Evolutionary conservation across 2,797 vertebrate species (phyloP), one percentile per base, ranked within the genome.

Genomic region (Hypotaenidia philippensis): DNA sequence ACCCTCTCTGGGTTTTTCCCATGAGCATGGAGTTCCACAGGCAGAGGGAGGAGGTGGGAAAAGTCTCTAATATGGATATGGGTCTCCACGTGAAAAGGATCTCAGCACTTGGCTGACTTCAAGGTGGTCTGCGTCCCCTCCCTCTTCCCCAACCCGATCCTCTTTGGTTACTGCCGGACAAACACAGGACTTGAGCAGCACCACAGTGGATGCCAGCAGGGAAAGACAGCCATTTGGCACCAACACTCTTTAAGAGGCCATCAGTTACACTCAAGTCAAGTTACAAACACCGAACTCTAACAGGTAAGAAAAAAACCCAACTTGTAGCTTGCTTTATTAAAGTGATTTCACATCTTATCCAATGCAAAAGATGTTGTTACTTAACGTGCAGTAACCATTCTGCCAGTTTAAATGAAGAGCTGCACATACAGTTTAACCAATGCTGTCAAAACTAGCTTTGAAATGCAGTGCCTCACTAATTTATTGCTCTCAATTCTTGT

Each of bases 21-120:
- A 10, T 9, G 8, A 49, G 20, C 17, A 25, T 0, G 3, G 31
- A 41, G 15, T 27, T 68, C 50, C 53, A 47, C 2, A 1, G 55
- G 34, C 47, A 49, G 34, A 27, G 5, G 20, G 16, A 93, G 31
- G 21, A 47, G 11, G 5, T 29, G 12, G 20, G 34, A 78, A 52
- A 80, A 80, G 32, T 34, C 47, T 65, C 38, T 45, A 2, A 36
- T 53, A 23, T 1, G 1, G n/a, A 32, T 40, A 60, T 1, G 3
- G 14, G 41, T 32, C 47, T 65, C n/a, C 72, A 44, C 18, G 31
- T 9, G 32, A 12, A 65, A 69, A 56, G 16, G 32, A 32, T 13
- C n/a, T 56, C 23, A 3, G 50, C 31, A 29, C 25, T 34, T 25
- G 27, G 45, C 68, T 93, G 53, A 31, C 81, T 77, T 56, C 44